Evolutionary conservation across 2,888 invertebrate species (phyloP).

Genomic region (Ceratothoa steindachneri): DNA sequence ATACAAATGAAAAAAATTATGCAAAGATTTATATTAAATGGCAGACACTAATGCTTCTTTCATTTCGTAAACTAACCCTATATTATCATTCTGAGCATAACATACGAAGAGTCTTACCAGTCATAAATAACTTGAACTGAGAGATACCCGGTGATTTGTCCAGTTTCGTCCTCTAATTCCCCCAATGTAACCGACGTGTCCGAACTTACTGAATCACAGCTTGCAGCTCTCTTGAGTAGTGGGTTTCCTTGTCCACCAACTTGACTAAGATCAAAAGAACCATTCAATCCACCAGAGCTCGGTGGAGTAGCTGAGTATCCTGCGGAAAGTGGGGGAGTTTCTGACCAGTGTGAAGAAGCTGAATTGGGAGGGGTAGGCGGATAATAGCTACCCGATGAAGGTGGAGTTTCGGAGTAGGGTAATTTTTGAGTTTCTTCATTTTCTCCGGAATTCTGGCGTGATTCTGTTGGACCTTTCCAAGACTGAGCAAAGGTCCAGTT

Average conservation of each 20-base stretch:
- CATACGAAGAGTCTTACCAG: too few relatives aligned
- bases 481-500: background rate
- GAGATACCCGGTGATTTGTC: slow-evolving; percentile 68
- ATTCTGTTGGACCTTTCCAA: slow-evolving; percentile 31
- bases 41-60: too few relatives aligned
- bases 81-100: too few relatives aligned
- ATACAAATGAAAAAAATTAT: background rate
- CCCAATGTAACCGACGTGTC: slow-evolving; percentile 70
- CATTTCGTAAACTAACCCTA: too few relatives aligned
- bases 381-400: slow-evolving; percentile 34
- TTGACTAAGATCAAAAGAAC: background rate
- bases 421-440: slow-evolving; percentile 20
- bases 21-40: background rate
- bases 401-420: slow-evolving; percentile 38
- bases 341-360: slow-evolving; percentile 8
- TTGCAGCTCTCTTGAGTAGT: slow-evolving; percentile 64
- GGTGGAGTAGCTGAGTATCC: slow-evolving; percentile 36
- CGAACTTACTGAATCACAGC: slow-evolving; percentile 75
- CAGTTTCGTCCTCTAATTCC: slow-evolving; percentile 62
- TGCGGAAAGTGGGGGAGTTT: slow-evolving; percentile 28
- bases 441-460: slow-evolving; percentile 30
- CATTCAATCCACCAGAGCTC: slow-evolving; percentile 36
- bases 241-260: background rate
- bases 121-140: slow-evolving; percentile 74
- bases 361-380: slow-evolving; percentile 15